phyloP scores from a whole-genome alignment of 2,113 vertebrate genomes.

The Salvelinus alpinus region DNA sequence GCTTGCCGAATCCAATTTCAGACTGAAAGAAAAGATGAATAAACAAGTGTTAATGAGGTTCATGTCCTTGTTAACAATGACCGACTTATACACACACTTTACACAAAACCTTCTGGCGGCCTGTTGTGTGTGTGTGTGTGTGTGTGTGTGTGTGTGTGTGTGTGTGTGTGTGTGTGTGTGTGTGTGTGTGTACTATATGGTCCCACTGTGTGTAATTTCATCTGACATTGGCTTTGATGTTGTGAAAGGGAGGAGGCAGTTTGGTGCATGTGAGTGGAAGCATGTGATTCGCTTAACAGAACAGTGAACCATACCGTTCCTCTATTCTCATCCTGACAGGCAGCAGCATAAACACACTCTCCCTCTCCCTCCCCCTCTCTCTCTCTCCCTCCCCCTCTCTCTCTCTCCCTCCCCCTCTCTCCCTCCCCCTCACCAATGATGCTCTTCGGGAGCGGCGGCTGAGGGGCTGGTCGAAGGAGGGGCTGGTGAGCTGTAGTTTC shows the following conservation, averaged over 20 bases:
- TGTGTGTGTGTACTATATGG: not conserved
- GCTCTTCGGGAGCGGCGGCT: conserved; percentile 94
- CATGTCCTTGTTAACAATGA: conserved; percentile 42
- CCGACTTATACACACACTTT: conserved; percentile 26
- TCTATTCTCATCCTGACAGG: conserved; percentile 34
- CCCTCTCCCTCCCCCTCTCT: too few relatives aligned
- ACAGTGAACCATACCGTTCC: conserved; percentile 3
- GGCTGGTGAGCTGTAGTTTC: conserved; percentile 95
- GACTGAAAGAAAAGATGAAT: conserved; percentile 74
- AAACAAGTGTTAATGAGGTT: conserved; percentile 39
- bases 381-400: too few relatives aligned
- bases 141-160: not conserved
- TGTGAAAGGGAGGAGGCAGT: conserved; percentile 8
- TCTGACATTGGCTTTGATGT: conserved; percentile 49
- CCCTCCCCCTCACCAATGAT: conserved; percentile 82
- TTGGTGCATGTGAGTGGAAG: not conserved
- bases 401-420: too few relatives aligned
- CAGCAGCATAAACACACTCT: conserved; percentile 22
- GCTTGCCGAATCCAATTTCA: conserved; percentile 96
- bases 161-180: not conserved
- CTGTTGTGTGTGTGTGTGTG: not conserved
- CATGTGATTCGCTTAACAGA: not conserved
- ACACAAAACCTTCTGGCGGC: not conserved
- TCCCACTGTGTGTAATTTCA: conserved; percentile 34
- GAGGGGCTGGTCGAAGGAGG: conserved; percentile 93